Base-by-base conservation (phyloP, 2,888 invertebrate species). In the Drosophila macrospina region DNA sequence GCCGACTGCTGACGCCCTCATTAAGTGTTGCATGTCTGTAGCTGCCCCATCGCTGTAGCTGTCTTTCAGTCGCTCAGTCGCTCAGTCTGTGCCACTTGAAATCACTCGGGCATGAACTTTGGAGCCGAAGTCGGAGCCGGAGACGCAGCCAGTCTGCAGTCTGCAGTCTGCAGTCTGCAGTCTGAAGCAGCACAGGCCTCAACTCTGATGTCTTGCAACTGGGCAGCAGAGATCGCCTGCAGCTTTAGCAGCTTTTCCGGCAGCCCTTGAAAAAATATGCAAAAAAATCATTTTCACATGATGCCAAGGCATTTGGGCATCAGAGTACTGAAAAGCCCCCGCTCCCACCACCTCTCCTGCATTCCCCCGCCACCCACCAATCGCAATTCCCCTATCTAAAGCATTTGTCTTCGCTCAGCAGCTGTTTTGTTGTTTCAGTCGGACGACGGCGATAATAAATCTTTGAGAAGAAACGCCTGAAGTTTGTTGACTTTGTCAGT, bases 81-180 rank as follows among this genome's bases (percentile, higher is more conserved):
- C n/a, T n/a, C n/a, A n/a, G 80, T 74, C 65, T 66, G 42, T 59
- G 66, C 64, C 77, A 70, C 76, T 79, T 54, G 71, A 70, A 83
- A 86, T 88, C 83, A 84, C 69, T 84, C 86, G 88, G 70, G 83
- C 88, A 80, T 84, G 83, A 84, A 84, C 88, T 83, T 66, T 82
- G 70, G 61, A 82, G 86, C 70, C 20, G 3, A 20, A 20, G 20
- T 3, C 20, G 20, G 20, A 20, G 20, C 20, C 20, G n/a, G n/a
- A n/a, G n/a, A n/a, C 51, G 66, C 42, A 76, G 82, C 66, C 34
- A 52, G 77, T 74, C 77, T 66, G n/a, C n/a, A n/a, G n/a, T n/a
- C n/a, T n/a, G n/a, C n/a, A n/a, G n/a, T n/a, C n/a, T n/a, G n/a
- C 34, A 52, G 77, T 74, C 77, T 66, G 54, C 54, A 57, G 57